These are phyloP conservation scores for Rhinoptilus africanus DNA, from an alignment of 2,113 vertebrate species.

Conservation along the genomic window DNA sequence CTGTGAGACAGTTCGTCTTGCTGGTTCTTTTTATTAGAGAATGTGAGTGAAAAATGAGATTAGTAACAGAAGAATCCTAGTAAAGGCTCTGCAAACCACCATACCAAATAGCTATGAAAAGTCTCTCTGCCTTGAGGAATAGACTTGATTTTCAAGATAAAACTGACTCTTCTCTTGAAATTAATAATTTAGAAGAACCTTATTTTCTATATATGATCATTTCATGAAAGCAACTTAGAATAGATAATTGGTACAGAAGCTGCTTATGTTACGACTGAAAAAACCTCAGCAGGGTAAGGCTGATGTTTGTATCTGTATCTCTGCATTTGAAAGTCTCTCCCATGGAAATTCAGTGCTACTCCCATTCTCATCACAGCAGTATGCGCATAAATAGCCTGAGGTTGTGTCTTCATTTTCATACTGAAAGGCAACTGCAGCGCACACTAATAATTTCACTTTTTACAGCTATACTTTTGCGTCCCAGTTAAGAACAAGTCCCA, in stretches of 20 bases:
- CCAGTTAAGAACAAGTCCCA: neutral
- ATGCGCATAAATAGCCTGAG: neutral
- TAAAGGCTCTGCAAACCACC: neutral
- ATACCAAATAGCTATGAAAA: neutral
- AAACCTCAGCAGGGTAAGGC: neutral
- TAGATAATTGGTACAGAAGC: neutral
- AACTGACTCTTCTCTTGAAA: neutral
- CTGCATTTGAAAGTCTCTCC: neutral
- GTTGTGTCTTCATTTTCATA: neutral
- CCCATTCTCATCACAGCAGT: neutral
- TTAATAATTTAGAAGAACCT: neutral
- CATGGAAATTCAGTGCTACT: neutral
- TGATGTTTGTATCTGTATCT: neutral
- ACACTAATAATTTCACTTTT: neutral
- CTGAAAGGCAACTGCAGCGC: neutral
- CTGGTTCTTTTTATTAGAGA: neutral
- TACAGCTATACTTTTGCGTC: neutral
- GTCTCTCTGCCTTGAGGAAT: neutral
- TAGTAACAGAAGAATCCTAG: neutral
- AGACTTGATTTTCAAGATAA: neutral
- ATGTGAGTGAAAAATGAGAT: neutral
- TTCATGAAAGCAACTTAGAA: neutral
- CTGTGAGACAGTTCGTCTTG: neutral
- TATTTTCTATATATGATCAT: neutral
- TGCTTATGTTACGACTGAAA: neutral